Evolutionary conservation across 2,888 invertebrate genomes (phyloP).

Genomic region (Heliconius ismenius): DNA sequence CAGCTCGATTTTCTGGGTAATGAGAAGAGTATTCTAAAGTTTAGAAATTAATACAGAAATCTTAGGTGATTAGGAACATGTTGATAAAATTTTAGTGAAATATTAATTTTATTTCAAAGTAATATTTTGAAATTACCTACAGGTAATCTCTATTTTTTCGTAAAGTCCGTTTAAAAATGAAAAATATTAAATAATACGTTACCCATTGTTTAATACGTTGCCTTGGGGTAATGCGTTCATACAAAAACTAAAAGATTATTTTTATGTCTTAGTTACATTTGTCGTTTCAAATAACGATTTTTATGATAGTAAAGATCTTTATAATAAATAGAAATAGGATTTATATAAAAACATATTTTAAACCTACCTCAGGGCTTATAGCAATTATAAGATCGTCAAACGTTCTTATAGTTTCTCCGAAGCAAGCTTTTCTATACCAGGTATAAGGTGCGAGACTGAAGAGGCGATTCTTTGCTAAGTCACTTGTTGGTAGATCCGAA

Average conservation of each 20-base stretch:
- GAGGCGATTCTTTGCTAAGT: slow-evolving; percentile 82
- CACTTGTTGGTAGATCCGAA: slow-evolving; percentile 56
- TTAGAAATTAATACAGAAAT: no score
- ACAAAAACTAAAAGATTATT: background rate
- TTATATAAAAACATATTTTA: no score
- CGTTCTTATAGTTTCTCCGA: slow-evolving; percentile 84
- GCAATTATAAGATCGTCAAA: slow-evolving; percentile 87
- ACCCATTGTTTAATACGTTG: background rate
- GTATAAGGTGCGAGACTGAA: slow-evolving; percentile 92
- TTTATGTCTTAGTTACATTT: background rate
- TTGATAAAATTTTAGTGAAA: no score
- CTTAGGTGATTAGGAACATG: no score
- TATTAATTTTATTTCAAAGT: no score
- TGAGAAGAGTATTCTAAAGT: background rate
- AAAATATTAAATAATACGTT: no score
- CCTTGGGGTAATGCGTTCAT: background rate
- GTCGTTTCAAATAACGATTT: background rate
- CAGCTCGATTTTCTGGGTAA: no score
- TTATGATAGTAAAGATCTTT: background rate
- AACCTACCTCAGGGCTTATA: slow-evolving; percentile 69
- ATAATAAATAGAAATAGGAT: no score
- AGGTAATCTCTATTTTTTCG: no score
- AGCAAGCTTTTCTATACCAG: slow-evolving; percentile 91
- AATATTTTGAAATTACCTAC: no score
- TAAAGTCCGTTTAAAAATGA: no score